Percentiles rank a stretch among this genome's conserved stretches.
Evolutionary conservation across 2,113 vertebrate species (phyloP).

Genomic region (Epinephelus lanceolatus): DNA sequence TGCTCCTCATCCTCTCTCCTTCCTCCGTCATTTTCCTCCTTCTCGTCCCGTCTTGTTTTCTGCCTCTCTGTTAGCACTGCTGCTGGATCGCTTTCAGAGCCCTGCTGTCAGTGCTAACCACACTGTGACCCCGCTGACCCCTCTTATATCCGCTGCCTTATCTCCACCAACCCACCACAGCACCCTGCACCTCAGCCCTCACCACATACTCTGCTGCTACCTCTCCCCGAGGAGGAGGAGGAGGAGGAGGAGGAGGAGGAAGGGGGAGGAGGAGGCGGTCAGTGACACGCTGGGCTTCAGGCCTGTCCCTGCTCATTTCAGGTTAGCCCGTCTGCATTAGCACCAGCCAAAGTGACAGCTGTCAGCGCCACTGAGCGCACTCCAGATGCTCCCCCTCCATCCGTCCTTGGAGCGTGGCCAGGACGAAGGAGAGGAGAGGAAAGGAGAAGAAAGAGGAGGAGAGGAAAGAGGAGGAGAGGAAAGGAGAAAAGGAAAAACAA

Average conservation of each 20-base stretch:
- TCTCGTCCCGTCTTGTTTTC: constrained; percentile 32
- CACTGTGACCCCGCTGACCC: constrained; percentile 77
- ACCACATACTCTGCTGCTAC: constrained; percentile 31
- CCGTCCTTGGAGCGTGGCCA: constrained; percentile 72
- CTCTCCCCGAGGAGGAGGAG: constrained; percentile 26
- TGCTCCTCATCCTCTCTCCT: neutral
- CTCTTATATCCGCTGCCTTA: constrained; percentile 79
- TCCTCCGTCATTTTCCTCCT: constrained; percentile 26
- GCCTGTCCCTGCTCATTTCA: constrained; percentile 78
- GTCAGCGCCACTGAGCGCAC: constrained; percentile 72
- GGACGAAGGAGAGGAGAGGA: constrained; percentile 24
- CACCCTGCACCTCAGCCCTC: constrained; percentile 59
- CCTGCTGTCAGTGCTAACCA: constrained; percentile 72
- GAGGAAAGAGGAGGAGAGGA: neutral
- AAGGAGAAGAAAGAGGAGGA: neutral
- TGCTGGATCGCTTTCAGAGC: constrained; percentile 73
- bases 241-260: constrained; percentile 16
- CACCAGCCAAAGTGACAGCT: constrained; percentile 78
- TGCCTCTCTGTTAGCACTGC: constrained; percentile 39
- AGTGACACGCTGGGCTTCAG: constrained; percentile 41
- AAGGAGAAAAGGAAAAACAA: neutral
- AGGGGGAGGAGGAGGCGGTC: constrained; percentile 18
- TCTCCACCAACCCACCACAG: constrained; percentile 67
- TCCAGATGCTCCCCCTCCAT: constrained; percentile 58
- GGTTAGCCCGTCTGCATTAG: constrained; percentile 79